phyloP scores from a whole-genome alignment of 2,113 vertebrate species.

The Zosterops borbonicus region DNA sequence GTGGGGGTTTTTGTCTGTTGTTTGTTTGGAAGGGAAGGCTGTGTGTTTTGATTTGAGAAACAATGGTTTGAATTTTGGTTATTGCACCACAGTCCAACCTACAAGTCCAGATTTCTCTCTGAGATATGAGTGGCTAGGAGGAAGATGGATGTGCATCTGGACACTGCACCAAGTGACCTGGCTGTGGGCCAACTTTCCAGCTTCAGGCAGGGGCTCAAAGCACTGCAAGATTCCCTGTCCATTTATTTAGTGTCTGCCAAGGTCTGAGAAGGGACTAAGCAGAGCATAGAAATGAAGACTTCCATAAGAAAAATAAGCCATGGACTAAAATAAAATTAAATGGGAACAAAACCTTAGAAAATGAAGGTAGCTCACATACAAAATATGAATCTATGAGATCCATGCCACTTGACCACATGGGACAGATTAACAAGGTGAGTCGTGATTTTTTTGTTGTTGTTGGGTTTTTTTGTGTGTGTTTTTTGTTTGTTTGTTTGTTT shows the following conservation, averaged over 20 bases:
- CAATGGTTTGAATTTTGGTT: neutral
- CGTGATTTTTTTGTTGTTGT: too few species aligned
- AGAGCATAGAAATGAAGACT: neutral
- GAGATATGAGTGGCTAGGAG: neutral
- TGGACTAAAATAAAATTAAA: neutral
- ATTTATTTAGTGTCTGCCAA: neutral
- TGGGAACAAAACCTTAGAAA: neutral
- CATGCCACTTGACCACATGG: neutral
- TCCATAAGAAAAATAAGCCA: neutral
- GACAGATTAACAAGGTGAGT: neutral
- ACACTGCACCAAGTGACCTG: neutral
- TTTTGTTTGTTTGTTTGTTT: too few species aligned
- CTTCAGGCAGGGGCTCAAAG: neutral
- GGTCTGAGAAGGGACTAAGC: neutral
- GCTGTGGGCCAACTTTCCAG: neutral
- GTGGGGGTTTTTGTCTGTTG: accelerated
- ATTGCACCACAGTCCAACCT: neutral
- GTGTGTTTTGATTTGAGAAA: neutral
- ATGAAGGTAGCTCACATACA: neutral
- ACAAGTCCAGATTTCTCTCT: neutral
- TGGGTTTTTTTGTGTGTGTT: too few species aligned
- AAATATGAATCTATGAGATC: neutral
- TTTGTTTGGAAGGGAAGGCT: neutral
- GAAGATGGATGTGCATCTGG: neutral
- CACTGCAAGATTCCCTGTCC: neutral